These are phyloP conservation scores for Ceyx margarethae DNA, from an alignment of 2,113 vertebrate genomes.

Conservation along the genomic window DNA sequence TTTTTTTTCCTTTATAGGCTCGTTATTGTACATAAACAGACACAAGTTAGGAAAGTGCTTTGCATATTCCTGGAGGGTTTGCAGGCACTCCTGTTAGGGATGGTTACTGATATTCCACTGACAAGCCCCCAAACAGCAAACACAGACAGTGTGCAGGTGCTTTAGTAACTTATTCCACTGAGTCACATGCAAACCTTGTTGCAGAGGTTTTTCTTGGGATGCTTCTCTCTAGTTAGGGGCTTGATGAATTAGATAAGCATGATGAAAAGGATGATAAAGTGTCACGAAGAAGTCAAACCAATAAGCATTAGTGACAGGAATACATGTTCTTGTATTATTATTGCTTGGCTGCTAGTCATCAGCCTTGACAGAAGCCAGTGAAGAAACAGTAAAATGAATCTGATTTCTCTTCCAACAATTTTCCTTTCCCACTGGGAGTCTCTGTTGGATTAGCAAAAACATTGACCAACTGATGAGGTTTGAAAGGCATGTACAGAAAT, in stretches of 20 bases:
- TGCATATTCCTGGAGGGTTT: background rate
- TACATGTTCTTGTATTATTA: background rate
- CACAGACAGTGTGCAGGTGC: background rate
- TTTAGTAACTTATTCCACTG: background rate
- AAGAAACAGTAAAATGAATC: background rate
- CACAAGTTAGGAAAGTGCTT: background rate
- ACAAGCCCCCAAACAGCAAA: background rate
- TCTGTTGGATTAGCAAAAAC: slow-evolving; percentile 21
- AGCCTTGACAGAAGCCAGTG: background rate
- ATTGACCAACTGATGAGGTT: background rate
- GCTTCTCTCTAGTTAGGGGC: background rate
- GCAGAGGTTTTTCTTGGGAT: background rate
- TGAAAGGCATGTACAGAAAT: background rate
- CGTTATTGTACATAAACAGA: background rate
- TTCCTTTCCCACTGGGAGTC: slow-evolving; percentile 15
- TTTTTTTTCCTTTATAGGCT: background rate
- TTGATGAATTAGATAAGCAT: background rate
- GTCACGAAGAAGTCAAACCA: background rate
- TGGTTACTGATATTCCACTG: background rate
- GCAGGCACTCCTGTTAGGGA: background rate
- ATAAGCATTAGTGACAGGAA: background rate
- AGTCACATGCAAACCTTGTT: background rate
- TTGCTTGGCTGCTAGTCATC: background rate
- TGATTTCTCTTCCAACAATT: background rate
- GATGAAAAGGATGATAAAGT: background rate